These are phyloP conservation scores for Tenualosa thibaudeaui DNA, from an alignment of 2,797 vertebrate genomes.

Conservation along the genomic window DNA sequence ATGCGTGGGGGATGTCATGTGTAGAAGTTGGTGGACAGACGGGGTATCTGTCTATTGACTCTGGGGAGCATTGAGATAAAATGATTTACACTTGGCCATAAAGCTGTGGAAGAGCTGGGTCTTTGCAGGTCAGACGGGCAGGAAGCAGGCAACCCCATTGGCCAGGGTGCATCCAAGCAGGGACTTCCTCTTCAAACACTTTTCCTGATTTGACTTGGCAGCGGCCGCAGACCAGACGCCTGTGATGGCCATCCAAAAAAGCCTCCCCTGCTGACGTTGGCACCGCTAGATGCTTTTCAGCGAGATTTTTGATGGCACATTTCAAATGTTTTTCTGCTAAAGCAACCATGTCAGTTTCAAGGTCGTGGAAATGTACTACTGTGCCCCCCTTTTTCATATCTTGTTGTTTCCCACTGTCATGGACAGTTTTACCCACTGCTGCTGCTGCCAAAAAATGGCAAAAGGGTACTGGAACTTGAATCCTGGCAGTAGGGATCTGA, in stretches of 20 bases:
- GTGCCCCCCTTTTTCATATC: neutral
- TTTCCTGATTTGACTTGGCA: constrained; percentile 51
- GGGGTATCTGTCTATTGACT: neutral
- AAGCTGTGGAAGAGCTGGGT: constrained; percentile 9
- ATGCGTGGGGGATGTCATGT: neutral
- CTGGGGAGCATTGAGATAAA: neutral
- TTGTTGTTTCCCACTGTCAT: neutral
- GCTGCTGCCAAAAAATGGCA: neutral
- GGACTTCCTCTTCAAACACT: constrained; percentile 47
- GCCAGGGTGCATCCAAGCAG: constrained; percentile 5
- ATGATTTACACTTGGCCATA: constrained; percentile 7
- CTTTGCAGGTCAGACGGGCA: neutral
- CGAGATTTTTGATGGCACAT: constrained; percentile 21
- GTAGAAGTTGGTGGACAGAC: neutral
- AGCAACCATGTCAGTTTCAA: constrained; percentile 15
- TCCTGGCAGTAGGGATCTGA: no score
- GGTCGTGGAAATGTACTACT: constrained; percentile 19
- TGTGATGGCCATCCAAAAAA: constrained; percentile 40
- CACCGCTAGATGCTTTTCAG: constrained; percentile 27
- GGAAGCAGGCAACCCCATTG: constrained; percentile 19
- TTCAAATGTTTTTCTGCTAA: constrained; percentile 10
- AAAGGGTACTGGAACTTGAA: neutral
- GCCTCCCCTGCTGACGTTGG: constrained; percentile 41
- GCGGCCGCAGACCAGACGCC: constrained; percentile 35
- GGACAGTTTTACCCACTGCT: neutral